Conservation (phyloP, 2,113 vertebrate species). For the Aleadryas rufinucha region DNA sequence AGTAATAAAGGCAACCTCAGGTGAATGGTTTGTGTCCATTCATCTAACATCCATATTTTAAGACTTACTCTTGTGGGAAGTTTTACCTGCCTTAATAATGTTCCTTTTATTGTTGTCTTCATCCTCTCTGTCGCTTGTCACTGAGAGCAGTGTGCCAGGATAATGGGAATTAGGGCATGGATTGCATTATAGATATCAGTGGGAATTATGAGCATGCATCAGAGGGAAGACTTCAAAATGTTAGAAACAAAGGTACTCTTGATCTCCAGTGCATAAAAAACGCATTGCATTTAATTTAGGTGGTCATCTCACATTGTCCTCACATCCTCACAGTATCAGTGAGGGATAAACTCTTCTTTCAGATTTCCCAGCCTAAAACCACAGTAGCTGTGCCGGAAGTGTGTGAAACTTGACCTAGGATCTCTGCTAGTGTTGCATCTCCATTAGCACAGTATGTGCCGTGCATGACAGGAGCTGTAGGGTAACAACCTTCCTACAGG, state of each 20-base stretch:
- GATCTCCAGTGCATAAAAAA: background rate
- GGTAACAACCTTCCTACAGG: background rate
- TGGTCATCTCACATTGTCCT: background rate
- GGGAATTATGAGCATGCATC: background rate
- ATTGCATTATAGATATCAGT: background rate
- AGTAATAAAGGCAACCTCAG: background rate
- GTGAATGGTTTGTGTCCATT: background rate
- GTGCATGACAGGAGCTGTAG: background rate
- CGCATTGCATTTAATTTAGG: background rate
- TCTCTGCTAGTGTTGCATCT: background rate
- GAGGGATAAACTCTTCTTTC: background rate
- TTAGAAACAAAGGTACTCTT: background rate
- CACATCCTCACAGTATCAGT: background rate
- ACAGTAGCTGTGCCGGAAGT: background rate
- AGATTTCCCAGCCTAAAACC: background rate
- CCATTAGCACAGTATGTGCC: background rate
- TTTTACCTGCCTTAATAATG: constrained; percentile 12
- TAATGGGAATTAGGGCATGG: background rate
- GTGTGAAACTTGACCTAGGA: background rate
- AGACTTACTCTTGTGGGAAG: background rate
- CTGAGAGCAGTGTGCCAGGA: background rate
- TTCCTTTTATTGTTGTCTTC: background rate
- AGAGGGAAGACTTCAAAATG: background rate
- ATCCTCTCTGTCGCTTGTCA: background rate
- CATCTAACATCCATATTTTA: background rate